phyloP scores from a whole-genome alignment of 2,113 vertebrate genomes.

The Podiceps cristatus region DNA sequence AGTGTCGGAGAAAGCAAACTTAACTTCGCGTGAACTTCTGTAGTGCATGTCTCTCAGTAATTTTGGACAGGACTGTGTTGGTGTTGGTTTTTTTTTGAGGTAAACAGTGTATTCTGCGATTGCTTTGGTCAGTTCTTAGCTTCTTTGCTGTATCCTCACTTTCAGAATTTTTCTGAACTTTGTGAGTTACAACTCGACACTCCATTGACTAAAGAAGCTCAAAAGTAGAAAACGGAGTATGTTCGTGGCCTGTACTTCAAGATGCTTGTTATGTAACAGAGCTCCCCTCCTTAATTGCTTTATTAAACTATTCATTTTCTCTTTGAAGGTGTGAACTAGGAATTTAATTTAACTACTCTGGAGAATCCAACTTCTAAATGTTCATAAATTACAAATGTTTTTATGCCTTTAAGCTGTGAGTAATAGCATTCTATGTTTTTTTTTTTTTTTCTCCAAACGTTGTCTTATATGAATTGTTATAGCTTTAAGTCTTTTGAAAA shows the following conservation, averaged over 20 bases:
- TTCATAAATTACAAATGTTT: constrained; percentile 72
- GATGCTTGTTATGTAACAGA: constrained; percentile 46
- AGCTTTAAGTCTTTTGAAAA: constrained; percentile 50
- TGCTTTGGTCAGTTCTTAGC: not conserved
- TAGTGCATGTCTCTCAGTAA: not conserved
- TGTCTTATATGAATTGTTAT: not conserved
- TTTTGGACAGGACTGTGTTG: not conserved
- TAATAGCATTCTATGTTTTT: constrained; percentile 8
- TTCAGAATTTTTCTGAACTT: not conserved
- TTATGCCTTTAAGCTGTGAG: constrained; percentile 61
- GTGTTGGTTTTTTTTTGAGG: too few species aligned
- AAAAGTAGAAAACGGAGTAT: not conserved
- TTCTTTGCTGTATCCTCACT: not conserved
- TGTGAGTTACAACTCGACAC: not conserved
- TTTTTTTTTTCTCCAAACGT: not conserved
- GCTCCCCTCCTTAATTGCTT: constrained; percentile 63
- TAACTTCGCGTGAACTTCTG: not conserved
- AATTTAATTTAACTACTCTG: constrained; percentile 65
- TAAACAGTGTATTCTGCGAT: not conserved
- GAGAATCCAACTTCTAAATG: constrained; percentile 62
- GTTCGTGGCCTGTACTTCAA: not conserved
- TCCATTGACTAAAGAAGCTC: not conserved
- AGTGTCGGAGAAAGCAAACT: not conserved
- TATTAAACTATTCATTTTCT: constrained; percentile 68
- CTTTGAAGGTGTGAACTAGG: constrained; percentile 64